A percentile compares a stretch with the other conserved stretches of the same genome.
These are phyloP conservation scores for Gorsachius magnificus DNA, from an alignment of 2,797 vertebrate genomes.

Conservation along the genomic window DNA sequence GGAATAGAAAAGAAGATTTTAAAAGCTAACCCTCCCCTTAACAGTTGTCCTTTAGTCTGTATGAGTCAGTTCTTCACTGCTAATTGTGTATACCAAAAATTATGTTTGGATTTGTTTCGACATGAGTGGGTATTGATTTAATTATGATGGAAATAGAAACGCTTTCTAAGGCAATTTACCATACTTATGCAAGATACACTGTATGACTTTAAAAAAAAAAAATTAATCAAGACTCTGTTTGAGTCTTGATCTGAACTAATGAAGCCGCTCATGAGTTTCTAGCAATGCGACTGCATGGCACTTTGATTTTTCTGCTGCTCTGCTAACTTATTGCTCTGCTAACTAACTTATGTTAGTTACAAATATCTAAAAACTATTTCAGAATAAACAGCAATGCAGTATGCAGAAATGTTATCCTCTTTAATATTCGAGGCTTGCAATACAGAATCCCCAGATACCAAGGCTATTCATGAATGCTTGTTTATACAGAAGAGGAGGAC, in stretches of 20 bases:
- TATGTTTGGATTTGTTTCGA: not conserved
- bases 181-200: not conserved
- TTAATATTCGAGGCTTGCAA: not conserved
- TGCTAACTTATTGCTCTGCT: not conserved
- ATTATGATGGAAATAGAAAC: not conserved
- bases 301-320: slow-evolving; percentile 1
- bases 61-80: not conserved
- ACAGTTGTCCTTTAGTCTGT: not conserved
- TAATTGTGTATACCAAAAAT: not conserved
- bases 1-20: not conserved
- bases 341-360: not conserved
- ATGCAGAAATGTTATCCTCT: not conserved
- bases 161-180: slow-evolving; percentile 22
- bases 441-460: not conserved
- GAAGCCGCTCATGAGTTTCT: not conserved
- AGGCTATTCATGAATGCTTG: not conserved
- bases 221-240: not conserved
- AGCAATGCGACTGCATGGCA: not conserved
- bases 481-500: not conserved
- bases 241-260: slow-evolving; percentile 14
- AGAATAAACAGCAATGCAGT: not conserved
- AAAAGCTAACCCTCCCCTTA: not conserved
- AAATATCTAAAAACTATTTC: not conserved
- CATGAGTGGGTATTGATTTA: slow-evolving; percentile 16
- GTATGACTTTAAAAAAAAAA: not conserved